Percentiles rank a stretch among this genome's conserved stretches.
phyloP scores from a whole-genome alignment of 37 sponge, comb jelly and placozoan genomes.

The Dysidea cf. avara region DNA sequence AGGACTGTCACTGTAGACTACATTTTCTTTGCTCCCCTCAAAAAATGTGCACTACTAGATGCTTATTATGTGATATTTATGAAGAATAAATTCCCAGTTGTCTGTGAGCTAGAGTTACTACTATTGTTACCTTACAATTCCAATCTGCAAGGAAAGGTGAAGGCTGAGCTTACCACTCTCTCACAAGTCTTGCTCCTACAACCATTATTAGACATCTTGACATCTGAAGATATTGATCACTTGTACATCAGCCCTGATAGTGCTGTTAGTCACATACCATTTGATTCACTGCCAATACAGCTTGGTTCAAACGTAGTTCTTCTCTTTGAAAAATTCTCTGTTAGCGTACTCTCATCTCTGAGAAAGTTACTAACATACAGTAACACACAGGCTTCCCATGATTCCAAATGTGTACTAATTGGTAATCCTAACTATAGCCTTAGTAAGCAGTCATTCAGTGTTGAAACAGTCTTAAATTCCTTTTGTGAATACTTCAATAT shows the following conservation, averaged over 20 bases:
- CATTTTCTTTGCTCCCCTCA: slow-evolving; percentile 19
- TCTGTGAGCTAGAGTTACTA: background rate
- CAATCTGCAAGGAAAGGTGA: background rate
- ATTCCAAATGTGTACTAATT: background rate
- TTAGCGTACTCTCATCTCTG: slow-evolving; percentile 7
- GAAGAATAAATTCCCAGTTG: background rate
- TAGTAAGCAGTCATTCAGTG: background rate
- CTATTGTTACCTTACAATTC: background rate
- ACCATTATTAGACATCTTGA: slow-evolving; percentile 6
- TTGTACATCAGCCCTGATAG: slow-evolving; percentile 17
- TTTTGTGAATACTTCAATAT: background rate
- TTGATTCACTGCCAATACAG: slow-evolving; percentile 6
- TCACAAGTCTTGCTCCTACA: slow-evolving; percentile 7
- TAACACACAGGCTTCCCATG: background rate
- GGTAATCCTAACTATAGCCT: slow-evolving; percentile 16
- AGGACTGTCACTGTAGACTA: background rate
- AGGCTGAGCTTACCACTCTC: background rate
- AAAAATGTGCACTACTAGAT: slow-evolving; percentile 7
- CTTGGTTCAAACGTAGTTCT: background rate
- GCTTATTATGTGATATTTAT: slow-evolving; percentile 8
- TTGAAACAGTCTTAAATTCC: background rate
- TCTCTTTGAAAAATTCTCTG: slow-evolving; percentile 5
- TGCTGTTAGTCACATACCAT: slow-evolving; percentile 4
- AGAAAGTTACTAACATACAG: background rate
- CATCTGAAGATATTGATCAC: background rate